Conservation (phyloP, 1,140 invertebrate species). For the Ectropis grisescens region DNA sequence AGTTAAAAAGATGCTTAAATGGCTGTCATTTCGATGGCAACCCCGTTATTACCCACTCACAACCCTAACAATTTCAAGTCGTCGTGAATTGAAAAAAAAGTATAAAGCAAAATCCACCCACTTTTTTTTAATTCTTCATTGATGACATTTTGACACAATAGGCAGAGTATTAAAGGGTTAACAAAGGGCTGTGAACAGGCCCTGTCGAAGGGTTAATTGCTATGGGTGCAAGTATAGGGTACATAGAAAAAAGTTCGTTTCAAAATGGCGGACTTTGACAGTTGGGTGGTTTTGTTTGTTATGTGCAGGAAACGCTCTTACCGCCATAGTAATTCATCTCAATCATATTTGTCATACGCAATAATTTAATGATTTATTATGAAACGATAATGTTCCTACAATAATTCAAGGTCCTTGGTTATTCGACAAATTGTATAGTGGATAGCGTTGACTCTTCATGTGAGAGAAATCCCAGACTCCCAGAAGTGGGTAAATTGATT, state of each 20-base stretch:
- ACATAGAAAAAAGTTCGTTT: slow-evolving; percentile 10
- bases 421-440: too few relatives aligned
- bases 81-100: slow-evolving; percentile 31
- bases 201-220: slow-evolving; percentile 50
- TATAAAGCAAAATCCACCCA: slow-evolving; percentile 32
- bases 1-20: slow-evolving; percentile 27
- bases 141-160: slow-evolving; percentile 62
- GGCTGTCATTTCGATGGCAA: slow-evolving; percentile 35
- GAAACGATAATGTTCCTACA: too few relatives aligned
- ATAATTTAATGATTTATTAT: too few relatives aligned
- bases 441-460: too few relatives aligned
- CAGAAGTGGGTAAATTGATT: too few relatives aligned
- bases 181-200: slow-evolving; percentile 39
- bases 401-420: too few relatives aligned
- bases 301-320: not conserved
- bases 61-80: slow-evolving; percentile 20
- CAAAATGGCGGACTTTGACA: slow-evolving; percentile 14
- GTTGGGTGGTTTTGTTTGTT: not conserved
- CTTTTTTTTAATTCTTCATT: slow-evolving; percentile 36
- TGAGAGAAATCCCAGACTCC: too few relatives aligned
- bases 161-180: slow-evolving; percentile 40
- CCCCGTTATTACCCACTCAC: slow-evolving; percentile 41
- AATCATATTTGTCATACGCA: too few relatives aligned
- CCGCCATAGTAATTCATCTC: too few relatives aligned
- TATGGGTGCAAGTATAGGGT: slow-evolving; percentile 28